Base-by-base conservation (phyloP, 2,888 invertebrate species). In the Drosophila fulvimacula region DNA sequence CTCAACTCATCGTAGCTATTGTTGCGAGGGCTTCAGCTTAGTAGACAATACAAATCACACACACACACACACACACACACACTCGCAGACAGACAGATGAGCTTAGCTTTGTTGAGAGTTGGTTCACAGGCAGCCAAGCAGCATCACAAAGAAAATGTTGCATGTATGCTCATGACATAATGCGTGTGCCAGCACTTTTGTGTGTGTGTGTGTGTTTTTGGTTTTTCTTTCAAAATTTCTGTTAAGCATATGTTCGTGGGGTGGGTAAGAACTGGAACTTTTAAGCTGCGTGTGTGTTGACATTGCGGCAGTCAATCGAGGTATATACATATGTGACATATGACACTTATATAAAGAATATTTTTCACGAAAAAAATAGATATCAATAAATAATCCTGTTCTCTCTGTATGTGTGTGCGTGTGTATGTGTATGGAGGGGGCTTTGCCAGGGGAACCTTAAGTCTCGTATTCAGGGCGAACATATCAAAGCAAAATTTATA, bases 231-330 rank as follows among this genome's bases (percentile, higher is more conserved):
- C 17, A 27, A 32, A 34, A 34, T 13, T 32, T 19, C 1, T n/a
- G 30, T 17, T 30, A 30, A 48, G 30, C 30, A 30, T 27, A 11
- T 30, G 30, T n/a, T n/a, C n/a, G 27, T 5, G 13, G 1, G 42
- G 42, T 15, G 0, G 21, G 42, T 42, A 42, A 42, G 42, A 21
- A 42, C 13, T 17, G 44, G 46, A 15, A n/a, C 38, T 19, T 58
- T 13, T 19, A 32, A 30, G 48, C 48, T 30, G 27, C 4, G 38
- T 46, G 38, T 38, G 48, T 63, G 39, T 19, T 48, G 32, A 51
- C 36, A 24, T 67, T 65, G 10, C 39, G 46, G 41, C 59, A 68
- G 67, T 75, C 79, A 52, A 48, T 48, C 48, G 48, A 30, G n/a
- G 17, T n/a, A 46, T 27, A 19, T 19, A 5, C 13, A 17, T 17